Evolutionary conservation across 1,140 invertebrate genomes (phyloP).

Genomic region (Phymorhynchus buccinoides): DNA sequence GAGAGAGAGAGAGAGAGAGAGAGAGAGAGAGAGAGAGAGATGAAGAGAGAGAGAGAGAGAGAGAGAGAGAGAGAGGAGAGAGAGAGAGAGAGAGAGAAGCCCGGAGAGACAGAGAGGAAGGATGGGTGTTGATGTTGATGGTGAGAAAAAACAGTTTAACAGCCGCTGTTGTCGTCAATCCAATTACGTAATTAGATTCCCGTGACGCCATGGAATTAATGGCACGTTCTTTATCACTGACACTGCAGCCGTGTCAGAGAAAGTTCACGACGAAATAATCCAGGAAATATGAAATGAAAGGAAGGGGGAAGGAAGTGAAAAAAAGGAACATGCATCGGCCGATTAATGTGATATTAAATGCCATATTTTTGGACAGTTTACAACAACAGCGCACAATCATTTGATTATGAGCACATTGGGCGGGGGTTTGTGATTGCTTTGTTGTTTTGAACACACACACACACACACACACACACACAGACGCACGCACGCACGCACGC

Average conservation of each 20-base stretch:
- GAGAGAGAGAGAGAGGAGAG: neutral
- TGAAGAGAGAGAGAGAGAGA: slow-evolving; percentile 6
- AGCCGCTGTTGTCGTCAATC: no score
- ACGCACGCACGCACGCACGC: no score
- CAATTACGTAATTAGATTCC: no score
- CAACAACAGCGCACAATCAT: no score
- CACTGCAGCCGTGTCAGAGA: neutral
- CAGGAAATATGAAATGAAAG: neutral
- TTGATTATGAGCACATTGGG: no score
- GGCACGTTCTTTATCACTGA: no score
- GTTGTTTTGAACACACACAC: no score
- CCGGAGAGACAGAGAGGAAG: neutral
- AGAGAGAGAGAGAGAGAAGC: neutral
- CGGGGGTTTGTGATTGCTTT: no score
- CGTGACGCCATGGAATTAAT: no score
- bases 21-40: slow-evolving; percentile 14
- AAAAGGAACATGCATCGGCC: neutral
- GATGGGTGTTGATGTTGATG: neutral
- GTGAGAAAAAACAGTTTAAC: neutral
- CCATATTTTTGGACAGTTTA: no score
- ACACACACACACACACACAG: no score
- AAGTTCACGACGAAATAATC: neutral
- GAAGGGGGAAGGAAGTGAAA: neutral
- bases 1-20: neutral
- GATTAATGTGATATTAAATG: no score